phyloP scores from a whole-genome alignment of 2,113 vertebrate species.

The Excalfactoria chinensis region DNA sequence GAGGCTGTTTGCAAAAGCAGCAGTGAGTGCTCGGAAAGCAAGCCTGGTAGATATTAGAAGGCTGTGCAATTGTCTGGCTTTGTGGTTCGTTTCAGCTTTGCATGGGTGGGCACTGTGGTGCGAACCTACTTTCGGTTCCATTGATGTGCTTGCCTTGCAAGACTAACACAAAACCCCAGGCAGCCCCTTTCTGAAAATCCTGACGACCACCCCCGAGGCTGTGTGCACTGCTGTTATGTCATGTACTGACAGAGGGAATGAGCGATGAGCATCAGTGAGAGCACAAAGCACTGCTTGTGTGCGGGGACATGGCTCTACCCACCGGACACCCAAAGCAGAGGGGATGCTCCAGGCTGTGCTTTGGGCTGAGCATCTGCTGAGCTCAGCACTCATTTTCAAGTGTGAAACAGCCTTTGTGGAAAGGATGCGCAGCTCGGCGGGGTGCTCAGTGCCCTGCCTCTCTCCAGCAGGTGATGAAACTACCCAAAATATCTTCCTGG shows the following conservation, averaged over 20 bases:
- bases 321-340: too few species aligned
- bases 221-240: neutral
- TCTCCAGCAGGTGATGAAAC: neutral
- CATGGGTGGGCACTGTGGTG: slow-evolving; percentile 28
- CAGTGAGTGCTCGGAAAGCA: neutral
- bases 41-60: neutral
- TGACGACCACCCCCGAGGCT: fast-evolving
- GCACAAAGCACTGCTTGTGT: too few species aligned
- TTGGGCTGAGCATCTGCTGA: neutral
- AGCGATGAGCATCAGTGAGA: too few species aligned
- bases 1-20: neutral
- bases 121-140: slow-evolving; percentile 35
- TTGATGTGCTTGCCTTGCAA: neutral
- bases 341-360: neutral
- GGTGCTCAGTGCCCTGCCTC: neutral
- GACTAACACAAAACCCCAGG: neutral
- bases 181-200: neutral
- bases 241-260: neutral
- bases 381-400: neutral
- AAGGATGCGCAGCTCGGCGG: neutral
- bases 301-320: too few species aligned
- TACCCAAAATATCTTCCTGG: neutral
- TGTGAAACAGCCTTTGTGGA: neutral
- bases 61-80: slow-evolving; percentile 17
- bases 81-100: neutral